Conservation (phyloP, 2,888 invertebrate species). For the Mystacides longicornis region DNA sequence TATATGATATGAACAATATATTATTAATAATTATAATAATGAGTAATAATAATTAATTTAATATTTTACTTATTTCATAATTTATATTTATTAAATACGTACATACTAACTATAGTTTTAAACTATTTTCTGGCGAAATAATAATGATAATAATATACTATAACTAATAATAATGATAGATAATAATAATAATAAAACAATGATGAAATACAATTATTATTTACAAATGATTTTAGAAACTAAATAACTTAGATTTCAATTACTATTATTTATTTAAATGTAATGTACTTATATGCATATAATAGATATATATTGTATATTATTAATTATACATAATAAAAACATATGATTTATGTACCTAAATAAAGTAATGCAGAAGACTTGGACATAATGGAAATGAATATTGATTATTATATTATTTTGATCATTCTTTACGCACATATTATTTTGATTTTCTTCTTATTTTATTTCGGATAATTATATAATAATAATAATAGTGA, state of each 20-base stretch:
- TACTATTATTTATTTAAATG: constrained; percentile 14
- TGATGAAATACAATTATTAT: background rate
- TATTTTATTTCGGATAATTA: background rate
- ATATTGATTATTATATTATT: constrained; percentile 6
- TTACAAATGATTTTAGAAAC: background rate
- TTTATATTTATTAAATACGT: no score
- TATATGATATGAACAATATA: constrained; percentile 66
- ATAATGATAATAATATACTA: constrained; percentile 12
- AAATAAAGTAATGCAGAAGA: constrained; percentile 22
- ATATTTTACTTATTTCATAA: constrained; percentile 21
- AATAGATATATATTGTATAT: background rate
- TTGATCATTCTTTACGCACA: background rate
- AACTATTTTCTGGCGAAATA: constrained; percentile 25
- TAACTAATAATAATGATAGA: background rate
- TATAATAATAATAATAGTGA: no score
- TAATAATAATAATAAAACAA: background rate
- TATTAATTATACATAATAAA: constrained; percentile 4
- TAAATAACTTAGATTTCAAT: background rate
- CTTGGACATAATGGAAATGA: constrained; percentile 13
- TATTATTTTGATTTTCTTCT: background rate
- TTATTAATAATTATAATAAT: constrained; percentile 43
- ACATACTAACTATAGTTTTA: constrained; percentile 28
- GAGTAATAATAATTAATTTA: constrained; percentile 25
- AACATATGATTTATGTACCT: constrained; percentile 14
- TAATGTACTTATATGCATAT: background rate